These are phyloP conservation scores for Origma solitaria DNA, from an alignment of 2,113 vertebrate genomes.

Conservation along the genomic window DNA sequence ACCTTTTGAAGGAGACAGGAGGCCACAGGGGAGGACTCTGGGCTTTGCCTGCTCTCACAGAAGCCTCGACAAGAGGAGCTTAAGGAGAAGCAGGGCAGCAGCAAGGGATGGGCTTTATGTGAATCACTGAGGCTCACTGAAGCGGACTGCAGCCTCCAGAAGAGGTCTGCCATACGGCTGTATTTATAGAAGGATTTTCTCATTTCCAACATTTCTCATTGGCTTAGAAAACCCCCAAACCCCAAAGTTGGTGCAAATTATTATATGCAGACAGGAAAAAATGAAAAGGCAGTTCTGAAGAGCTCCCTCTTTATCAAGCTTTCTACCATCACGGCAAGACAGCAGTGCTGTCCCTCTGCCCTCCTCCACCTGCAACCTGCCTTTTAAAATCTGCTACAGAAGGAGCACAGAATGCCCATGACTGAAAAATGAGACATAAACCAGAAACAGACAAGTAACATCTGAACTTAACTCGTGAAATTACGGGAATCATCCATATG, in stretches of 20 bases:
- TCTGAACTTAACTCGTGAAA: background rate
- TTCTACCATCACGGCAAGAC: background rate
- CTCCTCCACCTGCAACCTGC: background rate
- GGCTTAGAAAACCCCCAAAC: background rate
- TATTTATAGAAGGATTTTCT: background rate
- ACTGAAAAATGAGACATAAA: background rate
- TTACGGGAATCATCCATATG: background rate
- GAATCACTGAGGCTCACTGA: background rate
- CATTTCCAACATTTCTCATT: background rate
- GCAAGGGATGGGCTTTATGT: background rate
- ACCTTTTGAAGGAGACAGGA: background rate
- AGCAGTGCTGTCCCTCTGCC: background rate
- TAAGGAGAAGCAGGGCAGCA: background rate
- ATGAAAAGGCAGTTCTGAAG: background rate
- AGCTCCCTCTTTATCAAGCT: background rate
- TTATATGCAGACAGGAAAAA: background rate
- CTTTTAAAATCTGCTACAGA: background rate
- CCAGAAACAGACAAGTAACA: background rate
- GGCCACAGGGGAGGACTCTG: background rate
- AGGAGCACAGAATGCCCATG: background rate
- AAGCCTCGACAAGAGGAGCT: background rate
- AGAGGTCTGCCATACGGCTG: background rate
- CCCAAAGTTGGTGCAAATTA: background rate
- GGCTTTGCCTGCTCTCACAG: background rate
- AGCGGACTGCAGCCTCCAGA: background rate